Base-by-base conservation (phyloP, 2,888 invertebrate genomes). In the Chloroclysta siterata region DNA sequence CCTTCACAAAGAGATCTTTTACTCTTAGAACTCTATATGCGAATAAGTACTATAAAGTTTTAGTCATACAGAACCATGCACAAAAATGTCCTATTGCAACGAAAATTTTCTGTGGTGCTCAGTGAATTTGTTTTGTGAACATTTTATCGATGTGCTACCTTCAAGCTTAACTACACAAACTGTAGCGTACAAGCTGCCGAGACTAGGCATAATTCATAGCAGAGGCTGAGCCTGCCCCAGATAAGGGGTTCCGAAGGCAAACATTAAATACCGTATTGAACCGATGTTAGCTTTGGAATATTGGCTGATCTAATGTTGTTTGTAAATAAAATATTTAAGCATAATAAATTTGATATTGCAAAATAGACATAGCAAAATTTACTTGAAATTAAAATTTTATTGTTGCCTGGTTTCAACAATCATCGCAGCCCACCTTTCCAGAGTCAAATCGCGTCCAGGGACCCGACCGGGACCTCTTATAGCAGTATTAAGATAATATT, bases 101-200 rank as follows among this genome's bases (percentile, higher is more conserved):
- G 22, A 22, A 22, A 3, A 22, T 2, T 22, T 7, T 1, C 10
- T 44, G 15, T 44, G 0, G 14, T 44, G 8, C 10, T 46, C n/a
- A 17, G 8, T 0, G 7, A 17, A 46, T 8, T 17, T 44, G 29
- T 42, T 54, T 47, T 22, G 7, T 55, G 33, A 17, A 47, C 17
- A 42, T 15, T 15, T 44, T 10, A 8, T 17, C 50, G n/a, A 11
- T 50, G 28, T 56, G 14, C 29, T 15, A 54, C 3, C 46, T 15
- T 15, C 46, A 15, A 11, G 36, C 28, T 39, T 48, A 41, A 56
- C 48, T 48, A 56, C 48, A 56, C 50, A 44, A 44, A 44, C 57
- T 42, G 57, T 57, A 51, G 17, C 44, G 51, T 51, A 44, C 41
- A 50, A 33, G 36, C 47, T 22, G 10, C 8, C 13, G 5, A n/a